Evolutionary conservation across 2,888 invertebrate genomes (phyloP).

Genomic region (Agonopterix subpropinquella): DNA sequence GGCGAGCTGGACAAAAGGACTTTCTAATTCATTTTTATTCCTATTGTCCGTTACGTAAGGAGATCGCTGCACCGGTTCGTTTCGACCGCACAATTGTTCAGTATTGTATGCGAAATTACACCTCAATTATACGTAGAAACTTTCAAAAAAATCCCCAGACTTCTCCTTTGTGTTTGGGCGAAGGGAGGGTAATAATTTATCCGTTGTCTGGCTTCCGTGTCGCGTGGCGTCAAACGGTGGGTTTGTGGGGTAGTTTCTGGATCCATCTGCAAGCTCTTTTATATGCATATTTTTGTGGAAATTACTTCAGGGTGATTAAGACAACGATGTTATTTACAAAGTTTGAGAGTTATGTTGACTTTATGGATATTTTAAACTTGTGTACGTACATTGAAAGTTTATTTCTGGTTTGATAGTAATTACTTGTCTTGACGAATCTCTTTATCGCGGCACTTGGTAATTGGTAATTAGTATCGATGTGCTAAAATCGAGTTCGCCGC

Average conservation of each 20-base stretch:
- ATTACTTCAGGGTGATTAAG: background rate
- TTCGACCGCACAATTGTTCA: conserved; percentile 39
- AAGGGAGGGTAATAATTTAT: conserved; percentile 55
- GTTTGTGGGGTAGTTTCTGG: conserved; percentile 30
- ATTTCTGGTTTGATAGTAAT: background rate
- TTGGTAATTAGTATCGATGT: conserved; percentile 62
- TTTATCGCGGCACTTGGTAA: conserved; percentile 43
- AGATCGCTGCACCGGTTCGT: conserved; percentile 38
- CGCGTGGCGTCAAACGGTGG: conserved; percentile 42
- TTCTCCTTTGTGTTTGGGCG: conserved; percentile 41
- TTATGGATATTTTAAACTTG: too few species aligned
- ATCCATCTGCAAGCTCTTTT: conserved; percentile 26
- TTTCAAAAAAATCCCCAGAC: conserved; percentile 37
- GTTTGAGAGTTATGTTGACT: too few species aligned
- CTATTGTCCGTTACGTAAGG: conserved; percentile 37
- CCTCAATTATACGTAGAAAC: conserved; percentile 57
- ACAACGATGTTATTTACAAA: too few species aligned
- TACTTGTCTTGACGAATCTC: conserved; percentile 26
- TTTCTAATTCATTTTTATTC: conserved; percentile 47
- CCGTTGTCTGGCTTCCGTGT: conserved; percentile 50
- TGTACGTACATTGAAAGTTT: background rate
- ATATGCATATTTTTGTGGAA: background rate
- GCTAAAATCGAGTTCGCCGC: conserved; percentile 57
- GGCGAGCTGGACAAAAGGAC: conserved; percentile 41
- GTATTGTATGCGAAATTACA: conserved; percentile 56